These are phyloP conservation scores for Myrmophylax atrothorax DNA, from an alignment of 2,113 vertebrate species.

Conservation along the genomic window DNA sequence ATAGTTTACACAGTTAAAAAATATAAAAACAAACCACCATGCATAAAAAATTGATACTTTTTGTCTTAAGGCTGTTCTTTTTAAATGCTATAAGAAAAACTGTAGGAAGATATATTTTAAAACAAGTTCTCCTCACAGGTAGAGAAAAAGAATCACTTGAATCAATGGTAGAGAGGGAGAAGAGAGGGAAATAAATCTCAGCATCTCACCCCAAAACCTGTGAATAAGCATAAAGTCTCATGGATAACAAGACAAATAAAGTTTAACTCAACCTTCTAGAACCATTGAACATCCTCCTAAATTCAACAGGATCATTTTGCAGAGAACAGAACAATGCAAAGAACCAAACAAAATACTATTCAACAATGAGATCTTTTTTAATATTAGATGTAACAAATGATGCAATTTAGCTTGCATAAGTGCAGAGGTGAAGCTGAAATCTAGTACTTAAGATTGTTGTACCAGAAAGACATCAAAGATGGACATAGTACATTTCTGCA, in stretches of 20 bases:
- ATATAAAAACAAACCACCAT: background rate
- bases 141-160: background rate
- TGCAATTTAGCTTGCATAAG: background rate
- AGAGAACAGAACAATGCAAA: background rate
- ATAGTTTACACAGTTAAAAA: background rate
- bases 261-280: background rate
- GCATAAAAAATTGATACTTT: background rate
- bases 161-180: background rate
- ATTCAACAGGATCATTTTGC: background rate
- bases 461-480: background rate
- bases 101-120: background rate
- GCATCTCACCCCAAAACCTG: background rate
- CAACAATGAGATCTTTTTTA: background rate
- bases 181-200: background rate
- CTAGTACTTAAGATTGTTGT: background rate
- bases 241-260: background rate
- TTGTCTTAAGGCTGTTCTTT: background rate
- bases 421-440: background rate
- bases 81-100: background rate
- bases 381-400: background rate
- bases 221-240: background rate
- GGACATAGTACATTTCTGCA: background rate
- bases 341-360: background rate
- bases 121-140: background rate
- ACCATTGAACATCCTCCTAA: background rate